phyloP scores from a whole-genome alignment of 2,888 invertebrate genomes.

The Cheilosia vernalis region DNA sequence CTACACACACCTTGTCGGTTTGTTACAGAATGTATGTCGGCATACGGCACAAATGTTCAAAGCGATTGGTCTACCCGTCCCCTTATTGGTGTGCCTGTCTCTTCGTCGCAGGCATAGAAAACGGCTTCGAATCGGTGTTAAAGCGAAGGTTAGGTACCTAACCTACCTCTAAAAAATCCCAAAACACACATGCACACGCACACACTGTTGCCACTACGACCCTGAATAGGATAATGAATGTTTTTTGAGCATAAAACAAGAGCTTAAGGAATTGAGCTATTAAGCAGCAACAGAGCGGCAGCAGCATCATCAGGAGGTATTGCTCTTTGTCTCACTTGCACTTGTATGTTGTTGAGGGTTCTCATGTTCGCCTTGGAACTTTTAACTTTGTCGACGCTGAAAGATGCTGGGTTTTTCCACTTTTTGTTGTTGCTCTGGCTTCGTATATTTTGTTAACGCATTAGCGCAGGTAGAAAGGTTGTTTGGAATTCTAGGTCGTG shows the following conservation, averaged over 20 bases:
- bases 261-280: conserved; percentile 66
- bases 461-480: conserved; percentile 59
- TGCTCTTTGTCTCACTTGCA: conserved; percentile 17
- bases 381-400: conserved; percentile 43
- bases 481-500: conserved; percentile 66
- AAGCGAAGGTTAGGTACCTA: conserved; percentile 70
- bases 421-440: background rate
- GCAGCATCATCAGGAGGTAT: conserved; percentile 8
- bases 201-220: background rate
- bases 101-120: conserved; percentile 43
- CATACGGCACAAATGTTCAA: conserved; percentile 65
- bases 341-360: background rate
- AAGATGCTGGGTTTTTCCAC: conserved; percentile 21
- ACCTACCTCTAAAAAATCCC: conserved; percentile 59
- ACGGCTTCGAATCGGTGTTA: conserved; percentile 56
- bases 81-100: conserved; percentile 14
- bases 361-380: conserved; percentile 14
- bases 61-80: conserved; percentile 41
- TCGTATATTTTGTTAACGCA: background rate
- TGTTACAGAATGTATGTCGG: conserved; percentile 66
- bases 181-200: conserved; percentile 4
- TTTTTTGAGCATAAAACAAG: conserved; percentile 50
- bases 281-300: conserved; percentile 27
- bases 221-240: conserved; percentile 56
- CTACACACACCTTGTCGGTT: conserved; percentile 31